Percentiles rank a stretch among this genome's conserved stretches.
Conservation (phyloP, 2,113 vertebrate genomes). For the Micromys minutus region DNA sequence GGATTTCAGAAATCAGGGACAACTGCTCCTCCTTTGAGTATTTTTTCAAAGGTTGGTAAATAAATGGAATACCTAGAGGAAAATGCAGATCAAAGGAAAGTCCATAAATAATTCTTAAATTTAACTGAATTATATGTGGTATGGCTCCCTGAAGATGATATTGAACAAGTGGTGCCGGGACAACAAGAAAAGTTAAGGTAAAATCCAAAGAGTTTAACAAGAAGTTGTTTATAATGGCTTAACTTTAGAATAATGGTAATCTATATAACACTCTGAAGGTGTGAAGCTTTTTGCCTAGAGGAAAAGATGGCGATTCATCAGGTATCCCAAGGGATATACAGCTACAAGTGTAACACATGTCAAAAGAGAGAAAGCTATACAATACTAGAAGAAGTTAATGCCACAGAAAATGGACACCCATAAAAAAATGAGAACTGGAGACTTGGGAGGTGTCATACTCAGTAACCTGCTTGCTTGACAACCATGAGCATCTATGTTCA, state of each 20-base stretch:
- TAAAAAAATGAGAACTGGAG: background rate
- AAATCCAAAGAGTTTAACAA: background rate
- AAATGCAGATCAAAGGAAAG: background rate
- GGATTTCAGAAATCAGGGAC: background rate
- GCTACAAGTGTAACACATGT: background rate
- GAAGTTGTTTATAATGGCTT: slow-evolving; percentile 4
- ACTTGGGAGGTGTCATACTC: background rate
- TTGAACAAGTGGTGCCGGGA: background rate
- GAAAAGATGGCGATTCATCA: background rate
- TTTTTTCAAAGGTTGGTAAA: background rate
- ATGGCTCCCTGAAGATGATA: background rate
- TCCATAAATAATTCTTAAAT: slow-evolving; percentile 20
- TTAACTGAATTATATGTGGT: background rate
- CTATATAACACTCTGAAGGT: background rate
- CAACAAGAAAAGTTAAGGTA: background rate
- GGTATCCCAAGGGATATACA: slow-evolving; percentile 30
- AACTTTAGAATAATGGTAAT: background rate
- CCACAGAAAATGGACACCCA: background rate
- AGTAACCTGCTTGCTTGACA: background rate
- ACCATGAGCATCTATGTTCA: background rate
- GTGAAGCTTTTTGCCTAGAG: background rate
- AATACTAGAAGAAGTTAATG: background rate
- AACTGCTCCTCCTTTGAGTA: background rate
- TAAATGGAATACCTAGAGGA: background rate
- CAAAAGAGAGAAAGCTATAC: background rate